Conservation (phyloP, 2,113 vertebrate genomes). For the Laticauda laticaudata region DNA sequence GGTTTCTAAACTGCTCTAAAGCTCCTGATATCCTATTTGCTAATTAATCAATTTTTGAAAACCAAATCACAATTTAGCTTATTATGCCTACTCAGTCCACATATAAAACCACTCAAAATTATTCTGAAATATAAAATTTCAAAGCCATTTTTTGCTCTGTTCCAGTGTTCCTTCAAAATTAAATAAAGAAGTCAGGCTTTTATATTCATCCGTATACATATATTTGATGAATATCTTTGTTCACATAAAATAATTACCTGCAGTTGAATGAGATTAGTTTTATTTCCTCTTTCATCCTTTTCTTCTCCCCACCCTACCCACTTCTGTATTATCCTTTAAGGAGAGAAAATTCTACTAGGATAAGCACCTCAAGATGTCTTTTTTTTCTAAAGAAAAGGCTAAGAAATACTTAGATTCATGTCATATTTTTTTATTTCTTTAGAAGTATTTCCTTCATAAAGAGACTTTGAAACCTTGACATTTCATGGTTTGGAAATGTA, state of each 20-base stretch:
- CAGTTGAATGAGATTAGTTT: constrained; percentile 25
- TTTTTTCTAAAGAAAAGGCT: constrained; percentile 37
- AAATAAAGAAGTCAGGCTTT: constrained; percentile 18
- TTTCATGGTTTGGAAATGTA: constrained; percentile 31
- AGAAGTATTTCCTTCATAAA: constrained; percentile 61
- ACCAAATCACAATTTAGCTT: background rate
- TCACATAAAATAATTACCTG: constrained; percentile 9
- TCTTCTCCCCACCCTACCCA: rapidly evolving
- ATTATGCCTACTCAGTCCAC: background rate
- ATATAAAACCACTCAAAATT: background rate
- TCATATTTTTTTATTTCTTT: constrained; percentile 51
- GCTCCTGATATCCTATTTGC: background rate
- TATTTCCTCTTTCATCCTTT: constrained; percentile 14
- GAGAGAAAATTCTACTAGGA: constrained; percentile 29
- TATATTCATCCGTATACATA: background rate
- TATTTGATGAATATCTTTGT: constrained; percentile 11
- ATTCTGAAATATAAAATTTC: background rate
- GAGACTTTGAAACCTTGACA: constrained; percentile 65
- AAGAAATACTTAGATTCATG: constrained; percentile 42
- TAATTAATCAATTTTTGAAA: background rate
- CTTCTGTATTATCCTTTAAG: background rate
- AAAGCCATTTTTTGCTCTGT: background rate
- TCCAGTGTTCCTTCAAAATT: background rate
- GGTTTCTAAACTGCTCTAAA: background rate
- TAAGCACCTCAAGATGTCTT: constrained; percentile 49